These are phyloP conservation scores for Acleris holmiana DNA, from an alignment of 2,888 invertebrate species.

Conservation along the genomic window DNA sequence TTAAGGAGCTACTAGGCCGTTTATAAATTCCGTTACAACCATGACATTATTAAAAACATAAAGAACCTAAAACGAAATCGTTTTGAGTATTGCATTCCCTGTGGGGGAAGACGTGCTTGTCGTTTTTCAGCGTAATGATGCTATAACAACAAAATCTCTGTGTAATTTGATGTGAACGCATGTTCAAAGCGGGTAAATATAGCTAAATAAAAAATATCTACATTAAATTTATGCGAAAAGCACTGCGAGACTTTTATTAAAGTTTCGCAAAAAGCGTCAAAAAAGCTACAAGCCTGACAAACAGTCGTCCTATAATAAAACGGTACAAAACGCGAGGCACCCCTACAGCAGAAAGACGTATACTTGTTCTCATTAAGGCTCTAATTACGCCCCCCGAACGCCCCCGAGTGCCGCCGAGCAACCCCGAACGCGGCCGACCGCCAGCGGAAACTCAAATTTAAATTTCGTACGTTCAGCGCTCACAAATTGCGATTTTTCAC, in stretches of 20 bases:
- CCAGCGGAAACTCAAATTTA: constrained; percentile 77
- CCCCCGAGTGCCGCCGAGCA: constrained; percentile 40
- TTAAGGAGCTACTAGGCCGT: constrained; percentile 26
- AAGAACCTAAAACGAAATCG: constrained; percentile 28
- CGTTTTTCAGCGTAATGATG: neutral
- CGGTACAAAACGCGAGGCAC: constrained; percentile 62
- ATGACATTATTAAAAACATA: constrained; percentile 37
- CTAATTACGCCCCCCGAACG: constrained; percentile 66
- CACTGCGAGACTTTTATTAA: constrained; percentile 37
- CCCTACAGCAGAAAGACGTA: constrained; percentile 58
- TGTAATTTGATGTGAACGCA: constrained; percentile 10
- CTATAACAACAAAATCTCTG: too few species aligned
- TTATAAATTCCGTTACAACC: constrained; percentile 31
- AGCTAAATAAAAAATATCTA: constrained; percentile 21
- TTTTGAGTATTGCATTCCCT: constrained; percentile 15
- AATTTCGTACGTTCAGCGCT: constrained; percentile 69
- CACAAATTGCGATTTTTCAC: constrained; percentile 76
- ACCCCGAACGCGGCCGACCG: constrained; percentile 53
- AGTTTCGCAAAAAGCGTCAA: constrained; percentile 36
- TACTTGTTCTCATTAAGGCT: constrained; percentile 75
- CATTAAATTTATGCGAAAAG: constrained; percentile 29
- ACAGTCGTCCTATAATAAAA: constrained; percentile 68
- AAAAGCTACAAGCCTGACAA: constrained; percentile 46
- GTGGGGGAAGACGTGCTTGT: neutral
- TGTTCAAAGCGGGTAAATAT: constrained; percentile 12